phyloP scores from a whole-genome alignment of 2,888 invertebrate genomes.

The Dryobota labecula region DNA sequence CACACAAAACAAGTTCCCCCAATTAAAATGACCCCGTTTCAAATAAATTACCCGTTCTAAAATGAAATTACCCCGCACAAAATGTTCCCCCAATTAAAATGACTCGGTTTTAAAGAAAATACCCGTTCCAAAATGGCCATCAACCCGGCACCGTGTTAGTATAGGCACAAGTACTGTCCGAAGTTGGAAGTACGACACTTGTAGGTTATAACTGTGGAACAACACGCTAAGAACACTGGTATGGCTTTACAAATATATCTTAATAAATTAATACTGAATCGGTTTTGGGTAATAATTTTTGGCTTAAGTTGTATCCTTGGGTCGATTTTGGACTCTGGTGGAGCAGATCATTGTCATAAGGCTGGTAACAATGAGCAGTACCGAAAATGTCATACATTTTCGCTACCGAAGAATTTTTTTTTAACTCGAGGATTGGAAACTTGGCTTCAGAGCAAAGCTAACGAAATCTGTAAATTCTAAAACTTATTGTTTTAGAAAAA shows the following conservation, averaged over 20 bases:
- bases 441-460: not conserved
- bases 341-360: not conserved
- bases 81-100: not conserved
- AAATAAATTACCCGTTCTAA: not conserved
- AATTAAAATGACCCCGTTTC: not conserved
- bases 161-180: slow-evolving; percentile 49
- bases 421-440: not conserved
- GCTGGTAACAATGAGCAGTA: not conserved
- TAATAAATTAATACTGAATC: slow-evolving; percentile 57
- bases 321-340: slow-evolving; percentile 9
- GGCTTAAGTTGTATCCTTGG: slow-evolving; percentile 26
- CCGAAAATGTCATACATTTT: not conserved
- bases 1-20: not conserved
- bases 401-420: not conserved
- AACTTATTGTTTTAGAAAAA: no score
- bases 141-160: slow-evolving; percentile 41
- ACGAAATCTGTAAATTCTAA: not conserved
- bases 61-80: not conserved
- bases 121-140: slow-evolving; percentile 30
- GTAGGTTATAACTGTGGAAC: slow-evolving; percentile 10
- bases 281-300: slow-evolving; percentile 54
- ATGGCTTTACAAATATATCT: slow-evolving; percentile 20
- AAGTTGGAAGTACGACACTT: slow-evolving; percentile 50
- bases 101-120: not conserved
- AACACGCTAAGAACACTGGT: slow-evolving; percentile 13